Percentiles rank a stretch among this genome's conserved stretches.
These are phyloP conservation scores for Urosaurus nigricauda DNA, from an alignment of 2,797 vertebrate genomes.

Conservation along the genomic window DNA sequence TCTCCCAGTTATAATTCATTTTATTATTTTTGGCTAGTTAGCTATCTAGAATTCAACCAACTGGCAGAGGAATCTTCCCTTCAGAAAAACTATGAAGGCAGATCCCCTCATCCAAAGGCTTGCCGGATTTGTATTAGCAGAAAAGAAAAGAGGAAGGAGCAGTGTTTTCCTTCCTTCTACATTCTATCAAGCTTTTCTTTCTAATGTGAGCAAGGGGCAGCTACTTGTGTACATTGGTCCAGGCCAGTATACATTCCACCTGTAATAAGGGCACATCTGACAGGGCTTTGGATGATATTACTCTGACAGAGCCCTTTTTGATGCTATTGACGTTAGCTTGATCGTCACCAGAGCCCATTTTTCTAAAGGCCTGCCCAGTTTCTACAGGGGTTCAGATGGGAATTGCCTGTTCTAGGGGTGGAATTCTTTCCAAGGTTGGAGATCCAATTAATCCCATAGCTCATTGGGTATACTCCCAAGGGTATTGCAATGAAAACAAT, in stretches of 20 bases:
- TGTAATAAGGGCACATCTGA: background rate
- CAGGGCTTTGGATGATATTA: too few relatives aligned
- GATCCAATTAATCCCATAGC: background rate
- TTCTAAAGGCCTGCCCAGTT: too few relatives aligned
- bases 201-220: background rate
- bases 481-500: background rate
- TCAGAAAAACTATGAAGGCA: too few relatives aligned
- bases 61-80: too few relatives aligned
- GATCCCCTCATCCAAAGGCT: too few relatives aligned
- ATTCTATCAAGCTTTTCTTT: background rate
- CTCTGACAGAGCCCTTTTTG: too few relatives aligned
- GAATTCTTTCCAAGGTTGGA: background rate
- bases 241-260: background rate
- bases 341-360: too few relatives aligned
- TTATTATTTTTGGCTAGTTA: background rate
- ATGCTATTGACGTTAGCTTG: too few relatives aligned
- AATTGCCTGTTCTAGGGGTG: background rate
- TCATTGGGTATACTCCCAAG: background rate
- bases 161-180: background rate
- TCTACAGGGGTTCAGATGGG: too few relatives aligned
- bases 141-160: background rate
- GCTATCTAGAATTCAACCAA: background rate
- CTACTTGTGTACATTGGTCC: background rate
- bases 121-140: background rate
- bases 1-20: too few relatives aligned